Evolutionary conservation across 2,797 vertebrate genomes (phyloP).

Genomic region (Catharus ustulatus): DNA sequence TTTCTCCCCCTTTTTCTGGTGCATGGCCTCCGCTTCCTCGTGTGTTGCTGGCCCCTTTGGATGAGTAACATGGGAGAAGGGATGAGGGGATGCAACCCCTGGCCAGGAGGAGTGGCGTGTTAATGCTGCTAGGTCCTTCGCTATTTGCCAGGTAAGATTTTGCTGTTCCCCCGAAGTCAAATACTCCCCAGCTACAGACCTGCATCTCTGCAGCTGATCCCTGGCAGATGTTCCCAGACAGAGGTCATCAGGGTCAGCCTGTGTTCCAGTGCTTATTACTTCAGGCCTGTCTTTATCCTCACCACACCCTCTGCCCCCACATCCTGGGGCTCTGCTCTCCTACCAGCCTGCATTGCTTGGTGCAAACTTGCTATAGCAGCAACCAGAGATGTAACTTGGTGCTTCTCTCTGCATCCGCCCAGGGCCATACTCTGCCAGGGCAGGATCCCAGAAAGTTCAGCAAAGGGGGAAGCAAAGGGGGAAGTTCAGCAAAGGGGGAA

Average conservation of each 20-base stretch:
- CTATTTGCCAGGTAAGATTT: rapidly evolving
- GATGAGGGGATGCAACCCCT: neutral
- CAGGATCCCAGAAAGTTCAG: neutral
- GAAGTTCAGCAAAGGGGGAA: neutral
- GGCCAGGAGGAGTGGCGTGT: no score
- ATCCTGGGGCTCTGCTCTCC: no score
- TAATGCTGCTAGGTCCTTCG: neutral
- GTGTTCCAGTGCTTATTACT: no score
- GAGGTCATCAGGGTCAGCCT: neutral
- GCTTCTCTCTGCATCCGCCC: neutral
- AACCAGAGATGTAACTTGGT: neutral
- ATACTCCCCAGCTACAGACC: neutral
- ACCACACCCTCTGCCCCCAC: no score
- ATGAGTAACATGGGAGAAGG: neutral
- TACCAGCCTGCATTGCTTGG: neutral
- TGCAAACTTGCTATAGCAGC: neutral
- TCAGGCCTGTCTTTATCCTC: neutral
- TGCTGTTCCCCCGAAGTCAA: neutral
- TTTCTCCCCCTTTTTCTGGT: neutral
- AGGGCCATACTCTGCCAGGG: no score
- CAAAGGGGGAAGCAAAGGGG: no score
- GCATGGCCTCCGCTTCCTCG: neutral
- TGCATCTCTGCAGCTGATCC: neutral
- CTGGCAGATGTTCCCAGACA: neutral
- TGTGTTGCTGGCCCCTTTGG: no score